Evolutionary conservation across 2,888 invertebrate genomes (phyloP), one percentile per base, ranked within the genome.

Genomic region (Phasia obesa): DNA sequence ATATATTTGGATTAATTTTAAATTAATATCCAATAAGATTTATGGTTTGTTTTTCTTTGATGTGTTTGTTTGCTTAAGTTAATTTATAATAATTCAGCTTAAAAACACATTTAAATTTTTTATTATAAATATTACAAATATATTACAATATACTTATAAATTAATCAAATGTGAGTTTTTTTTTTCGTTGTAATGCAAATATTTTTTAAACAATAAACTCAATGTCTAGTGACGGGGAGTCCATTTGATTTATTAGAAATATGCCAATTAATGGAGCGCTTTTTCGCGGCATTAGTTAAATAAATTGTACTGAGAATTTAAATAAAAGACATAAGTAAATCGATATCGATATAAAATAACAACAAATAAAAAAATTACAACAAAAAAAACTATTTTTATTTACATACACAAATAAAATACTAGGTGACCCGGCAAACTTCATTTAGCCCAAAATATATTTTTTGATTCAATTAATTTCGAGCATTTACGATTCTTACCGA

Each of bases 121-220:
- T 57, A 6, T 35, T 2, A 17, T 47, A 62, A 49, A 57, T 38
- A 53, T n/a, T n/a, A n/a, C n/a, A n/a, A n/a, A n/a, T n/a, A n/a
- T n/a, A 55, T 69, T 67, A 42, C 51, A 53, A 62, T 55, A 38
- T 31, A 62, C 60, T 23, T 35, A 53, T 47, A 35, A 77, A 77
- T 77, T 77, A 77, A 77, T 77, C 69, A 77, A 67, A 42, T 42
- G 38, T 11, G 21, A 31, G 0, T 51, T 69, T 51, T 69, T 59
- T 6, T 35, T 44, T 60, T 27, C 6, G 17, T 47, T 42, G 25
- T 38, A 38, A 62, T 44, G 21, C 51, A 55, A 55, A 47, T 65
- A 59, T 67, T 67, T 75, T 57, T 7, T 38, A 67, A 67, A 47
- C 38, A 67, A 19, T 57, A 38, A 57, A 49, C 49, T 35, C 19